A percentile compares a stretch with the other conserved stretches of the same genome.
Evolutionary conservation across 2,113 vertebrate species (phyloP).

Genomic region (pig (Sus scrofa)): T2T-Sscrofa CM000822.6:21923001-21923500

Average conservation of each 20-base stretch:
- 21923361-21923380: too few relatives aligned
- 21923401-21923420: neutral
- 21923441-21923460: neutral
- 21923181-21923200: neutral
- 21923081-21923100: neutral
- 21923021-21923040: neutral
- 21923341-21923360: neutral
- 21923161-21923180: neutral
- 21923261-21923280: neutral
- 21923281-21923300: neutral
- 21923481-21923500: neutral
- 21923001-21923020: constrained; percentile 18
- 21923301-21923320: neutral
- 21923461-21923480: neutral
- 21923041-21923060: neutral
- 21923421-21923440: neutral
- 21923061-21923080: neutral
- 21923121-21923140: neutral
- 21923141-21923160: neutral
- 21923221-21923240: neutral
- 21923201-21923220: neutral
- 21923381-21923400: neutral
- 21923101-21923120: neutral
- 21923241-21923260: neutral
- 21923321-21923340: neutral